phyloP scores from a whole-genome alignment of 2,113 vertebrate species.

The Lontra canadensis region DNA sequence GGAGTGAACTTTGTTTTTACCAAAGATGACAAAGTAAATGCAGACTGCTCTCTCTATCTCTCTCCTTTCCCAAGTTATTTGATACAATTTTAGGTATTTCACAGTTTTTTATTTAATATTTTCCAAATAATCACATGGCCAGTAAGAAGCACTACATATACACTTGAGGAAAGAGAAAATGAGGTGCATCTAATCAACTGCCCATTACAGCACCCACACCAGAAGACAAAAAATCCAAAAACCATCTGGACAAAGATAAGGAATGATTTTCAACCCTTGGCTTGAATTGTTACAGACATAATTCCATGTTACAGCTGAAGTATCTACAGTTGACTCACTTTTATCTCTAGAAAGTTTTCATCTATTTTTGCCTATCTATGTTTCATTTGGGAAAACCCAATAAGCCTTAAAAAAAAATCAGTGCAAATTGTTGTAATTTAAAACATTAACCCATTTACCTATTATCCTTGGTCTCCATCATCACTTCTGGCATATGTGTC shows the following conservation, averaged over 20 bases:
- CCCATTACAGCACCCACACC: neutral
- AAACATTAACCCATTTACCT: conserved; percentile 79
- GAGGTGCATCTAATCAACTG: neutral
- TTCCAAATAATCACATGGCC: neutral
- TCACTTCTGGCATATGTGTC: conserved; percentile 67
- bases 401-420: neutral
- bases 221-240: conserved; percentile 1
- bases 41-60: neutral
- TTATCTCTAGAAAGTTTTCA: neutral
- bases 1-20: neutral
- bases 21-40: neutral
- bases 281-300: neutral
- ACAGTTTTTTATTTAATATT: neutral
- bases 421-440: neutral
- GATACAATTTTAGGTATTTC: neutral
- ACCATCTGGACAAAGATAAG: neutral
- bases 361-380: neutral
- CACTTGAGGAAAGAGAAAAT: neutral
- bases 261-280: neutral
- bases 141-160: neutral
- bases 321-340: neutral
- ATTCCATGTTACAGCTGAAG: neutral
- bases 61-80: neutral
- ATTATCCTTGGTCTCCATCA: conserved; percentile 80
- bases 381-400: neutral